phyloP scores from a whole-genome alignment of 2,888 invertebrate genomes.

The Platycheirus rosarum region DNA sequence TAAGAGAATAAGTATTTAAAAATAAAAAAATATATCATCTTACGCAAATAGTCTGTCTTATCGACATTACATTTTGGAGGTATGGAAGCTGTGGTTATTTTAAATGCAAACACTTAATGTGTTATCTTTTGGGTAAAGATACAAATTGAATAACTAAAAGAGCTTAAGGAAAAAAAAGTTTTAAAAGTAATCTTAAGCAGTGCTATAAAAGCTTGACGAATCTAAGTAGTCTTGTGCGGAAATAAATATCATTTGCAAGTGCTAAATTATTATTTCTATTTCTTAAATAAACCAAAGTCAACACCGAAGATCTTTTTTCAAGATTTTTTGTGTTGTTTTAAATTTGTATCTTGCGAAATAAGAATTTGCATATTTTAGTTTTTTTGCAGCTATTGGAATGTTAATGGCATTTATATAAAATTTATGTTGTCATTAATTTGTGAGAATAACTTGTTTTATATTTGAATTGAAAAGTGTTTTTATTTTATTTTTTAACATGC shows the following conservation, averaged over 20 bases:
- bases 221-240: neutral
- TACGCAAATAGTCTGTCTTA: neutral
- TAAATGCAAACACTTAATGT: too few relatives aligned
- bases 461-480: neutral
- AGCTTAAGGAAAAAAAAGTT: too few relatives aligned
- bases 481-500: neutral
- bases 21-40: neutral
- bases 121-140: too few relatives aligned
- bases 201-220: neutral
- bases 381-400: neutral
- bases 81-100: too few relatives aligned
- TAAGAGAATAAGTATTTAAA: neutral
- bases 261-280: too few relatives aligned
- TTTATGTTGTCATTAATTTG: neutral
- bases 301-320: too few relatives aligned
- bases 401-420: neutral
- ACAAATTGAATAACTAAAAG: too few relatives aligned
- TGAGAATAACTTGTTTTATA: neutral
- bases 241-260: too few relatives aligned
- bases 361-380: neutral
- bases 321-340: neutral
- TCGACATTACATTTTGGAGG: too few relatives aligned
- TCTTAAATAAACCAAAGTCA: too few relatives aligned
- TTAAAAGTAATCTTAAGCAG: neutral
- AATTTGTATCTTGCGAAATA: neutral